Evolutionary conservation across 2,113 vertebrate genomes (phyloP).

Genomic region (Saccopteryx leptura): DNA sequence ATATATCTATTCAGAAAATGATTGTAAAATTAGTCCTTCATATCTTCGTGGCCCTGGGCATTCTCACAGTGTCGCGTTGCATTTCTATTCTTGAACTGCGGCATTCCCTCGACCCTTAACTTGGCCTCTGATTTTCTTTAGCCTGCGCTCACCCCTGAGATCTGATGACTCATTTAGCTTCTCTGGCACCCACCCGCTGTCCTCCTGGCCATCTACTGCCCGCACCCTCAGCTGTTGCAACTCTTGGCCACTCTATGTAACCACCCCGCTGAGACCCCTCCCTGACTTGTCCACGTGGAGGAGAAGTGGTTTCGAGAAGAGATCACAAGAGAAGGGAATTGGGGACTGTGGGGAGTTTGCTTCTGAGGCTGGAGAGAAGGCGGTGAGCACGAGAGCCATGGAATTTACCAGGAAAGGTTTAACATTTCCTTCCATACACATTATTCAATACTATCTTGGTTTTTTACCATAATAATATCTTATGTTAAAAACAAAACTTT

Average conservation of each 20-base stretch:
- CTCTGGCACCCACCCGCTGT: not conserved
- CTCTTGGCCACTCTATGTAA: not conserved
- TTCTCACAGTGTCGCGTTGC: not conserved
- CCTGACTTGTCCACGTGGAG: not conserved
- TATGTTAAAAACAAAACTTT: slow-evolving; percentile 10
- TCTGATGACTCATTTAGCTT: slow-evolving; percentile 5
- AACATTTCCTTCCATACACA: not conserved
- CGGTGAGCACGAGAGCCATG: not conserved
- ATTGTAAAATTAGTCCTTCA: not conserved
- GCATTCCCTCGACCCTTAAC: not conserved
- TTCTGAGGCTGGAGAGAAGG: not conserved
- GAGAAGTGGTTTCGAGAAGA: not conserved
- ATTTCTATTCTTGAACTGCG: not conserved
- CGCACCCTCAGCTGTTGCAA: slow-evolving; percentile 58
- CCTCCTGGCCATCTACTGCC: not conserved
- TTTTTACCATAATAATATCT: too few species aligned
- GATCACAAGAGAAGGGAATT: not conserved
- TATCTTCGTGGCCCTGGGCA: not conserved
- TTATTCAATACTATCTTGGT: not conserved
- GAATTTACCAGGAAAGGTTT: accelerated
- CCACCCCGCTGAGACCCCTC: not conserved
- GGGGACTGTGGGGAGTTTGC: not conserved
- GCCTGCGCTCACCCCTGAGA: not conserved
- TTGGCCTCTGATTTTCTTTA: not conserved
- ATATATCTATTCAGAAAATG: not conserved